Evolutionary conservation across 2,888 invertebrate species (phyloP).

Genomic region (Limnephilus rhombicus): DNA sequence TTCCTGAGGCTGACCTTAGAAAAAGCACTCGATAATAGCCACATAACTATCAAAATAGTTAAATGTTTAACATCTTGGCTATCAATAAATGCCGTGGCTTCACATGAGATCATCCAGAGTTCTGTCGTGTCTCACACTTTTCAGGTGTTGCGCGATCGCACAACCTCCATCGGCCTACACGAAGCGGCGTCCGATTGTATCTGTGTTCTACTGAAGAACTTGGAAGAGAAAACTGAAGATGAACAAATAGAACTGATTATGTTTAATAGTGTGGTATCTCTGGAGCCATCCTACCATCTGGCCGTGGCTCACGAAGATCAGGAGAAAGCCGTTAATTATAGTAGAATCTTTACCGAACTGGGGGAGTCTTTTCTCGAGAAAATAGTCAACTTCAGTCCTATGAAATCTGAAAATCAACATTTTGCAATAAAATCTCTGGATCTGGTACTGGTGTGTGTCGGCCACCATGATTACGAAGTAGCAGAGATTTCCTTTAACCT

Average conservation of each 20-base stretch:
- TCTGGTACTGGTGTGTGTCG: conserved; percentile 92
- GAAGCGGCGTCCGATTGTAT: conserved; percentile 95
- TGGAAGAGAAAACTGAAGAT: conserved; percentile 87
- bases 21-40: conserved; percentile 81
- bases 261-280: conserved; percentile 87
- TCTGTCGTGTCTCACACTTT: conserved; percentile 86
- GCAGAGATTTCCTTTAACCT: conserved; percentile 95
- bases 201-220: conserved; percentile 89
- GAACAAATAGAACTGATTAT: conserved; percentile 87
- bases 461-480: conserved; percentile 98
- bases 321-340: conserved; percentile 96
- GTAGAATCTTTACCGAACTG: conserved; percentile 95
- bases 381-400: conserved; percentile 82
- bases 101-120: conserved; percentile 85
- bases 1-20: conserved; percentile 88
- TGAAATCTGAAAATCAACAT: conserved; percentile 80
- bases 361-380: conserved; percentile 94
- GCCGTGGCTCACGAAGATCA: conserved; percentile 96
- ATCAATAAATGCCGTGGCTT: conserved; percentile 87
- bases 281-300: conserved; percentile 92
- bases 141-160: conserved; percentile 81
- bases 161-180: conserved; percentile 83
- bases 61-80: conserved; percentile 96
- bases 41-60: conserved; percentile 85
- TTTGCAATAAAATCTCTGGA: conserved; percentile 92